Percentiles rank a stretch among this genome's conserved stretches.
These are phyloP conservation scores for Fopius arisanus DNA, from an alignment of 1,140 invertebrate genomes.

Conservation along the genomic window DNA sequence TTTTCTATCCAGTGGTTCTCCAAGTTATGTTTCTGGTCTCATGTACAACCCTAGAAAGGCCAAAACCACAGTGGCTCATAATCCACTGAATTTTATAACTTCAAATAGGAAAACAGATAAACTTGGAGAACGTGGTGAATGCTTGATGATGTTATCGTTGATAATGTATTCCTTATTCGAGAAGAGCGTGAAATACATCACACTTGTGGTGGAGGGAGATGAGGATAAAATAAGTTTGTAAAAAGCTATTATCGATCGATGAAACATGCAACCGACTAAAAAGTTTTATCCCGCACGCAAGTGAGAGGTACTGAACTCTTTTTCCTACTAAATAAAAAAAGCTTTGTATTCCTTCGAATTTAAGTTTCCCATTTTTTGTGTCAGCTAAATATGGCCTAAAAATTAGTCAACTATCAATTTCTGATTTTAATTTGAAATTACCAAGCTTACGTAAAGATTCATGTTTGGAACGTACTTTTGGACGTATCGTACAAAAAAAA, in stretches of 20 bases:
- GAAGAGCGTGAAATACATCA: not conserved
- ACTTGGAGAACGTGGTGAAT: not conserved
- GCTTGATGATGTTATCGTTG: not conserved
- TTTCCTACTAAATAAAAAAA: too few relatives aligned
- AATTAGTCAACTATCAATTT: too few relatives aligned
- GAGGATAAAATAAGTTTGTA: conserved; percentile 58
- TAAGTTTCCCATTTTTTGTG: too few relatives aligned
- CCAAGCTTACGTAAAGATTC: too few relatives aligned
- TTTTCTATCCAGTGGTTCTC: conserved; percentile 52
- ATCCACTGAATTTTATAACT: conserved; percentile 14
- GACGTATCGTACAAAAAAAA: too few relatives aligned
- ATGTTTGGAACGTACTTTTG: too few relatives aligned
- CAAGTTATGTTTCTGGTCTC: conserved; percentile 40
- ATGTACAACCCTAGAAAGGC: not conserved
- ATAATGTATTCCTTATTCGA: not conserved
- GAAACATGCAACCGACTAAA: conserved; percentile 56
- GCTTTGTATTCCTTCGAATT: too few relatives aligned
- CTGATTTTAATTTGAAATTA: too few relatives aligned
- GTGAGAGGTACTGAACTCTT: conserved; percentile 60
- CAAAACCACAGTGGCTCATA: conserved; percentile 15
- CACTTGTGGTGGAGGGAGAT: conserved; percentile 35
- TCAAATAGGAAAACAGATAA: not conserved
- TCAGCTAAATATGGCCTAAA: too few relatives aligned
- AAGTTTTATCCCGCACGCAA: conserved; percentile 63
- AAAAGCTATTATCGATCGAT: conserved; percentile 63